A percentile compares a stretch with the other conserved stretches of the same genome.
Conservation (phyloP, 2,888 invertebrate species). For the Phasia obesa region DNA sequence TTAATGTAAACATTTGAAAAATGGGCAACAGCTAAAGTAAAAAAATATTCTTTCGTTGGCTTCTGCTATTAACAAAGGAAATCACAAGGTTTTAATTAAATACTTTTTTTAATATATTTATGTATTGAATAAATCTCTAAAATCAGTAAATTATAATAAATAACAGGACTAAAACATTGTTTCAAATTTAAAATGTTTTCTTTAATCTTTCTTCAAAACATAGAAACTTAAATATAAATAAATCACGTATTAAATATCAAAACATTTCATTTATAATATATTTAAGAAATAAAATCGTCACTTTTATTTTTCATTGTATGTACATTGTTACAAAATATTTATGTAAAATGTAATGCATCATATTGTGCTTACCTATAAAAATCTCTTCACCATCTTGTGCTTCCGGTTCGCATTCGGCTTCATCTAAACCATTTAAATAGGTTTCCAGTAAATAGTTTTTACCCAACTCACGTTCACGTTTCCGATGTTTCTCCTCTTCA, state of each 20-base stretch:
- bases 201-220: too few relatives aligned
- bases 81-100: too few relatives aligned
- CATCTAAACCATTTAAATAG: constrained; percentile 86
- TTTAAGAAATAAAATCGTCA: constrained; percentile 8
- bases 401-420: constrained; percentile 79
- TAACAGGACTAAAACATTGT: too few relatives aligned
- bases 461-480: constrained; percentile 88
- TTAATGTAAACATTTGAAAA: too few relatives aligned
- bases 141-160: too few relatives aligned
- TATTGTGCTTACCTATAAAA: constrained; percentile 72
- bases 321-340: neutral
- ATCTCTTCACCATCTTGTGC: constrained; percentile 71
- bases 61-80: too few relatives aligned
- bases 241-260: constrained; percentile 58
- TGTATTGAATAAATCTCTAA: too few relatives aligned
- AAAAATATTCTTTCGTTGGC: too few relatives aligned
- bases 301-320: neutral
- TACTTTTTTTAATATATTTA: too few relatives aligned
- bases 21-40: too few relatives aligned
- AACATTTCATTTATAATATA: constrained; percentile 37
- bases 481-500: constrained; percentile 90
- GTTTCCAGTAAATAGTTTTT: constrained; percentile 91
- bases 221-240: constrained; percentile 18
- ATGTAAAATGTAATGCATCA: constrained; percentile 33
- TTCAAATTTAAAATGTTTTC: too few relatives aligned